A percentile compares a stretch with the other conserved stretches of the same genome.
Conservation (phyloP, 1,140 invertebrate genomes). For the Diorhabda sublineata region DNA sequence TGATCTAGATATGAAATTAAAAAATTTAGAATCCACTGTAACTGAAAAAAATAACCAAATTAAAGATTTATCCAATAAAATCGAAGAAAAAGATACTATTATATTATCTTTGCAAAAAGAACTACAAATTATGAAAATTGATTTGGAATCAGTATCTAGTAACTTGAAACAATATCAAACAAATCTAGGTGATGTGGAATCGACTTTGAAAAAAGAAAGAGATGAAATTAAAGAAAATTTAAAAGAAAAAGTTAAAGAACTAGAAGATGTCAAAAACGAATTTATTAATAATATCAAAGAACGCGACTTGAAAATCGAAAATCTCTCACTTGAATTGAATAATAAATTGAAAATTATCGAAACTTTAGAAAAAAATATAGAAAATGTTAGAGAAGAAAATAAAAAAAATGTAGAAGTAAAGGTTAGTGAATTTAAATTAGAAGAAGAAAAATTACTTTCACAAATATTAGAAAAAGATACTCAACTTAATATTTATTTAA, state of each 20-base stretch:
- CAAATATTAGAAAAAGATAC: slow-evolving; percentile 47
- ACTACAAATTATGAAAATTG: slow-evolving; percentile 26
- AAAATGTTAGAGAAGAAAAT: slow-evolving; percentile 12
- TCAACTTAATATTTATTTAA: slow-evolving; percentile 15
- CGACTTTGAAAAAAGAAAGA: slow-evolving; percentile 31
- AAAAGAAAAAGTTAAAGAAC: slow-evolving; percentile 50
- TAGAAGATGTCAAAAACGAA: slow-evolving; percentile 50
- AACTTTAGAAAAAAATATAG: slow-evolving; percentile 7
- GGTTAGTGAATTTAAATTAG: too few species aligned
- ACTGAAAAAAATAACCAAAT: slow-evolving; percentile 16
- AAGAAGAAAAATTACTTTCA: too few species aligned
- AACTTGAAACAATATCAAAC: slow-evolving; percentile 32
- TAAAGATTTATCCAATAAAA: slow-evolving; percentile 4
- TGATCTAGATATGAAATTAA: background rate
- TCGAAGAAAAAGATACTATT: slow-evolving; percentile 22
- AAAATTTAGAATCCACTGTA: slow-evolving; percentile 15
- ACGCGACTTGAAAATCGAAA: slow-evolving; percentile 14
- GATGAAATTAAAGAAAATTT: slow-evolving; percentile 33
- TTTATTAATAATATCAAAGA: slow-evolving; percentile 22
- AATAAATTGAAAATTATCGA: slow-evolving; percentile 17
- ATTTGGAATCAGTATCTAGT: slow-evolving; percentile 50
- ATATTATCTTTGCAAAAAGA: slow-evolving; percentile 31
- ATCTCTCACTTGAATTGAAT: slow-evolving; percentile 15
- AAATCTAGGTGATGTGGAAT: slow-evolving; percentile 31
- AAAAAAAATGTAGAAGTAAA: background rate